These are phyloP conservation scores for Coccyzus lansbergi DNA, from an alignment of 2,797 vertebrate genomes.

Conservation along the genomic window DNA sequence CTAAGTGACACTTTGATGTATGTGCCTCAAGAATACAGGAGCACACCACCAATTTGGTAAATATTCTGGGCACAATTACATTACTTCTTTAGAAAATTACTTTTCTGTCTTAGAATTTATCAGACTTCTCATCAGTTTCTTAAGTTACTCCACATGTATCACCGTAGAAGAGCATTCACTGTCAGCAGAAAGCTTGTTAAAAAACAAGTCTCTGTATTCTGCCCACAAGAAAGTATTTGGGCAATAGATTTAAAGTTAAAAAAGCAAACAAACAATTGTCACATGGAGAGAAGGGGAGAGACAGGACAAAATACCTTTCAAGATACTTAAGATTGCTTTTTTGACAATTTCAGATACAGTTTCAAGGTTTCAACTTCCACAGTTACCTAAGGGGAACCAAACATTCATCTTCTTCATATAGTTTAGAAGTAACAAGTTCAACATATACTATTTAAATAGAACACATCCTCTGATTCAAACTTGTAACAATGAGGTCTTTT, in stretches of 20 bases:
- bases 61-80: neutral
- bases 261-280: neutral
- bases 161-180: neutral
- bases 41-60: neutral
- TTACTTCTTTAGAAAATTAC: neutral
- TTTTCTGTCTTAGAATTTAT: constrained; percentile 3
- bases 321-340: neutral
- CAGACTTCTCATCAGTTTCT: neutral
- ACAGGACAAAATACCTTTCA: neutral
- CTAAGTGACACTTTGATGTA: constrained; percentile 13
- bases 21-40: neutral
- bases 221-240: neutral
- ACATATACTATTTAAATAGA: neutral
- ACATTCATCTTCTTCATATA: neutral
- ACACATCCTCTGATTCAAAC: neutral
- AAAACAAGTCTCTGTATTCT: neutral
- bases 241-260: neutral
- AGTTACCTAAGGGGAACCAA: neutral
- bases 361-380: neutral
- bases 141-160: neutral
- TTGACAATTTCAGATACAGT: neutral
- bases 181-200: constrained; percentile 23
- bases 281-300: neutral
- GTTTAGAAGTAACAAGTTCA: neutral
- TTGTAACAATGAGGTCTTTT: neutral